These are phyloP conservation scores for Scaptomyza parva DNA, from an alignment of 2,888 invertebrate genomes.

Conservation along the genomic window DNA sequence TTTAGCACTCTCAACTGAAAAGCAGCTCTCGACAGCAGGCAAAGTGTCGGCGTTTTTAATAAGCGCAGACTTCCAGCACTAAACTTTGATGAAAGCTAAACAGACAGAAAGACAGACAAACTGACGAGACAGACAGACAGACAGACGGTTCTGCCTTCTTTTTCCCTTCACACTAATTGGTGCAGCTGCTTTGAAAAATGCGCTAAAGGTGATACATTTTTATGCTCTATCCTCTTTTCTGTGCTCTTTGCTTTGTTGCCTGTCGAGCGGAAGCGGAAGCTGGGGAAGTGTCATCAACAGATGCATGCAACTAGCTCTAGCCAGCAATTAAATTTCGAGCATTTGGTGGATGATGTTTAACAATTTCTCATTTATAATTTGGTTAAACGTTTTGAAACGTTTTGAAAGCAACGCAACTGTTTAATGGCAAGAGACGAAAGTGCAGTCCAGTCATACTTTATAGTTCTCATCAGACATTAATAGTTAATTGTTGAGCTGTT, in stretches of 20 bases:
- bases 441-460: not conserved
- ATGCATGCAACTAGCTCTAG: slow-evolving; percentile 29
- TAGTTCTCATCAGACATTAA: slow-evolving; percentile 19
- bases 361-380: slow-evolving; percentile 38
- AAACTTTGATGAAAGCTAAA: slow-evolving; percentile 70
- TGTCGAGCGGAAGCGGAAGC: slow-evolving; percentile 3
- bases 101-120: slow-evolving; percentile 14
- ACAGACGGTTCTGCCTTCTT: too few relatives aligned
- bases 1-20: slow-evolving; percentile 25
- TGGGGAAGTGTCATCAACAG: slow-evolving; percentile 64
- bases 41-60: slow-evolving; percentile 53
- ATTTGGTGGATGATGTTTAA: slow-evolving; percentile 18
- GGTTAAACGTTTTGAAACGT: not conserved
- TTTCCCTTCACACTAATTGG: slow-evolving; percentile 8
- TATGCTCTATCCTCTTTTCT: slow-evolving; percentile 20
- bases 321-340: slow-evolving; percentile 42
- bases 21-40: slow-evolving; percentile 1
- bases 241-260: slow-evolving; percentile 31
- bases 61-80: slow-evolving; percentile 61
- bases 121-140: slow-evolving; percentile 16
- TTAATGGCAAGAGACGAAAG: not conserved
- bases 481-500: slow-evolving; percentile 13
- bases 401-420: not conserved
- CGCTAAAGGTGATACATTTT: slow-evolving; percentile 69
- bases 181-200: slow-evolving; percentile 15